Conservation (phyloP, 2,113 vertebrate genomes). For the Egretta garzetta region DNA sequence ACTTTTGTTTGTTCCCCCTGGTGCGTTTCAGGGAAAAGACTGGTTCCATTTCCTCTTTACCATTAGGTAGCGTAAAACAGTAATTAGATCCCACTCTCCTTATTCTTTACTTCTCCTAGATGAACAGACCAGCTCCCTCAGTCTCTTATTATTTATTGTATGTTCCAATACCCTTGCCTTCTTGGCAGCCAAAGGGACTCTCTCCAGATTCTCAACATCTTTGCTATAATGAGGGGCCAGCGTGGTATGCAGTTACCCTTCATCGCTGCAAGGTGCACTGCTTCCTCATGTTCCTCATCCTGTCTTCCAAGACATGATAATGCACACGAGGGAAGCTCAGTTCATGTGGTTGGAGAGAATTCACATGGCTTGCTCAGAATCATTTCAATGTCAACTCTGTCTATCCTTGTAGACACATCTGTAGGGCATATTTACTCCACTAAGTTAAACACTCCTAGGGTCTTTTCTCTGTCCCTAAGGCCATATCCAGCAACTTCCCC, state of each 20-base stretch:
- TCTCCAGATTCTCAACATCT: neutral
- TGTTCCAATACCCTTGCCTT: neutral
- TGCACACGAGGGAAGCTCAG: neutral
- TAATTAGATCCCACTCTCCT: neutral
- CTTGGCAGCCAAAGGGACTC: neutral
- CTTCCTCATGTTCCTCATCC: neutral
- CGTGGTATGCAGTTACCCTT: neutral
- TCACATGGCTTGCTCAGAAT: neutral
- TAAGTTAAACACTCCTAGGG: neutral
- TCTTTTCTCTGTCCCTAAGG: neutral
- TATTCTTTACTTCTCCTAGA: neutral
- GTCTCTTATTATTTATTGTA: neutral
- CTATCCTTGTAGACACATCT: neutral
- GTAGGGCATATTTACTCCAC: neutral
- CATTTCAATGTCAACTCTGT: neutral
- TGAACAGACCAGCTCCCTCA: neutral
- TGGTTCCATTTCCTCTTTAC: neutral
- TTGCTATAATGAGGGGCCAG: neutral
- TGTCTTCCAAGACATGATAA: neutral
- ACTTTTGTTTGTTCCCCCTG: neutral
- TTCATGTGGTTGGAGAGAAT: neutral
- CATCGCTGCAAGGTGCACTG: neutral
- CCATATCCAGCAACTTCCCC: neutral
- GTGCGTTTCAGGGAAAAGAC: neutral
- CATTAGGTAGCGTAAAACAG: neutral